phyloP scores from a whole-genome alignment of 2,888 invertebrate genomes.

The Drosophila phalerata region DNA sequence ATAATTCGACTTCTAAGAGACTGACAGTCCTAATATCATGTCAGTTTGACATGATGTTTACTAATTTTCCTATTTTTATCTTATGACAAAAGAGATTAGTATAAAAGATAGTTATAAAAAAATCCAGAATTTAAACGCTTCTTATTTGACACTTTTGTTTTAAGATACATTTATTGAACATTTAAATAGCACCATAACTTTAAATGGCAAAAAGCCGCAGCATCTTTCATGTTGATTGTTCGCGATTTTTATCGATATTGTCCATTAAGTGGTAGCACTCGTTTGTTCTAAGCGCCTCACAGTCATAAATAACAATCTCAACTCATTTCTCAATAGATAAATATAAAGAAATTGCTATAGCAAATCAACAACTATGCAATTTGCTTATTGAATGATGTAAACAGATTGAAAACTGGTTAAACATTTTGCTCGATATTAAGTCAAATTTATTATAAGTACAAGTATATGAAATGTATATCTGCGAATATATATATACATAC shows the following conservation, averaged over 20 bases:
- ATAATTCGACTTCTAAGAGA: neutral
- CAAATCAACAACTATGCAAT: conserved; percentile 8
- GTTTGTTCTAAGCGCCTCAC: conserved; percentile 21
- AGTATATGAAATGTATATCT: neutral
- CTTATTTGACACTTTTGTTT: conserved; percentile 9
- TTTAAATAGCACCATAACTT: conserved; percentile 43
- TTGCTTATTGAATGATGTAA: conserved; percentile 28
- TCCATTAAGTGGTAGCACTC: conserved; percentile 46
- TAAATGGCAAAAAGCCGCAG: conserved; percentile 28
- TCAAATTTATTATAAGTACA: conserved; percentile 3
- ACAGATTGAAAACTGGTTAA: conserved; percentile 16
- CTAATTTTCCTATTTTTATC: neutral
- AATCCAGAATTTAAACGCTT: conserved; percentile 9
- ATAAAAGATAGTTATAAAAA: neutral
- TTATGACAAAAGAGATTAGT: neutral
- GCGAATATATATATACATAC: neutral
- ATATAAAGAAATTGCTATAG: conserved; percentile 5
- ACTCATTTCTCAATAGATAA: conserved; percentile 17
- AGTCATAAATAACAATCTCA: conserved; percentile 33
- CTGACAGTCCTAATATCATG: neutral
- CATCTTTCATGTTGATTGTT: conserved; percentile 33
- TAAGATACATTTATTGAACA: conserved; percentile 21
- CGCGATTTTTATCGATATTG: conserved; percentile 37
- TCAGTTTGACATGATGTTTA: neutral
- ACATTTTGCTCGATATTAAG: conserved; percentile 1